Conservation (phyloP, 2,888 invertebrate genomes). For the Diadegma fenestrale region DNA sequence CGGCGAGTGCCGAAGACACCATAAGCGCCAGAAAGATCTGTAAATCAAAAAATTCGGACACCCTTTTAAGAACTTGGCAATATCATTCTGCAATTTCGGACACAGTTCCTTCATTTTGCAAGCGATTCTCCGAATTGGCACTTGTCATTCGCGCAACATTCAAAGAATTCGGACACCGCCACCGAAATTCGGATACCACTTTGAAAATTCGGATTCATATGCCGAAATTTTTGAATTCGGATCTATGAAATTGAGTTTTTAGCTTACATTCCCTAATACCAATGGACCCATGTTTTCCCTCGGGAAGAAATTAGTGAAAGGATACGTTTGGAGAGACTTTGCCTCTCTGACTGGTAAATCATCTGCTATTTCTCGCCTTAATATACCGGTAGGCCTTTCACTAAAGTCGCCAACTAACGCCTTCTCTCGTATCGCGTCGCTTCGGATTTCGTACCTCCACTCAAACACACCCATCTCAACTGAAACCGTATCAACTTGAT, state of each 20-base stretch:
- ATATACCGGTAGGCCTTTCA: conserved; percentile 84
- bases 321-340: conserved; percentile 73
- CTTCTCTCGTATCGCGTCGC: conserved; percentile 47
- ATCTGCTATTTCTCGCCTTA: conserved; percentile 81
- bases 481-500: neutral
- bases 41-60: conserved; percentile 21
- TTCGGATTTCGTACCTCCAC: neutral
- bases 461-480: conserved; percentile 28
- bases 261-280: conserved; percentile 78
- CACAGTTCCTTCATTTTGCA: neutral
- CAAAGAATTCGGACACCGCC: neutral
- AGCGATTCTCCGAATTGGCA: neutral
- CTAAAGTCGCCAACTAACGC: conserved; percentile 74
- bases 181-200: neutral
- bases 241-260: neutral
- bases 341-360: conserved; percentile 82
- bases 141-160: neutral
- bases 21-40: conserved; percentile 78
- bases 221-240: neutral
- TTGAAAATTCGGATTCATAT: neutral
- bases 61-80: neutral
- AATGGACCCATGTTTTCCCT: conserved; percentile 70
- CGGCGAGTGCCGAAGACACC: conserved; percentile 75
- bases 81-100: neutral
- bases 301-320: conserved; percentile 41